Evolutionary conservation across 2,113 vertebrate species (phyloP).

Genomic region (Pongo abelii): DNA sequence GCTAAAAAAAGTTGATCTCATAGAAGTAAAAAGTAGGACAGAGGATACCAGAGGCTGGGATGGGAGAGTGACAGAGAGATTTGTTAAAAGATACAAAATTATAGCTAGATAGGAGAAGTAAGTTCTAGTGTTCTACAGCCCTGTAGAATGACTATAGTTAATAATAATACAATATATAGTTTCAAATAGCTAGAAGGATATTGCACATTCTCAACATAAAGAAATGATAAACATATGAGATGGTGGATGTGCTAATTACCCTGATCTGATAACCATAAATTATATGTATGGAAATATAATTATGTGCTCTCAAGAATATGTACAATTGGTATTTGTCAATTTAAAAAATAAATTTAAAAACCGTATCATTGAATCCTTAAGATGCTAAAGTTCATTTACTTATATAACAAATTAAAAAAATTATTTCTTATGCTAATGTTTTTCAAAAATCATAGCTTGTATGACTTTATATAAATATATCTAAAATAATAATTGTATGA

Average conservation of each 20-base stretch:
- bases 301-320: background rate
- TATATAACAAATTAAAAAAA: conserved; percentile 17
- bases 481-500: background rate
- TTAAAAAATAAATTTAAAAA: background rate
- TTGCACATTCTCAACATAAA: background rate
- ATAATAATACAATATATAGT: background rate
- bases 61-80: background rate
- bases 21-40: background rate
- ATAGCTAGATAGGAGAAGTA: background rate
- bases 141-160: background rate
- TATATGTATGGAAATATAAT: background rate
- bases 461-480: conserved; percentile 24
- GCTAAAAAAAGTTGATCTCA: background rate
- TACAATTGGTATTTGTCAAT: background rate
- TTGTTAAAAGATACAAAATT: background rate
- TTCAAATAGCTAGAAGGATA: background rate
- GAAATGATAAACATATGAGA: background rate
- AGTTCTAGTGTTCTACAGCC: background rate
- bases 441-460: background rate
- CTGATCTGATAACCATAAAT: background rate
- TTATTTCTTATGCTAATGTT: background rate
- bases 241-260: background rate
- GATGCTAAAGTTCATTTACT: conserved; percentile 49
- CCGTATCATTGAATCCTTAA: background rate
- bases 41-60: background rate